phyloP scores from a whole-genome alignment of 1,140 invertebrate species.

The Aphaenogaster rudis region DNA sequence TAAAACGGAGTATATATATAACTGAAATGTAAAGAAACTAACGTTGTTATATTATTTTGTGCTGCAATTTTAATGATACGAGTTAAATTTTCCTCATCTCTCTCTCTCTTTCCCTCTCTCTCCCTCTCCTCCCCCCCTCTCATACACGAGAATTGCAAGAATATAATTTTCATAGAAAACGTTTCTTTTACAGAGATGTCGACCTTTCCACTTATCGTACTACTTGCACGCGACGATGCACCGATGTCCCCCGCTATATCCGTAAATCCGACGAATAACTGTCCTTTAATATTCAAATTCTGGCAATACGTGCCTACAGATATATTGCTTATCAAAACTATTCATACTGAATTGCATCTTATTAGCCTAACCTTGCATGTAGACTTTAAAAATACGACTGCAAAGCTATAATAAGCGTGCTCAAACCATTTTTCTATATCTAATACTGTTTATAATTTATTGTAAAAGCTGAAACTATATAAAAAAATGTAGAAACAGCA shows the following conservation, averaged over 20 bases:
- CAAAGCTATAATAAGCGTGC: neutral
- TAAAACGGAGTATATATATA: neutral
- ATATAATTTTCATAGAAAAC: constrained; percentile 63
- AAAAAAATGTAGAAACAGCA: neutral
- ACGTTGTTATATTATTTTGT: neutral
- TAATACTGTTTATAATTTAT: neutral
- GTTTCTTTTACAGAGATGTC: constrained; percentile 54
- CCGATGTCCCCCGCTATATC: constrained; percentile 6
- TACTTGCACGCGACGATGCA: constrained; percentile 36
- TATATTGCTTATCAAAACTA: constrained; percentile 12
- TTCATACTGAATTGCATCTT: constrained; percentile 22
- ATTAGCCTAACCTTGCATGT: neutral
- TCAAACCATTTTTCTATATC: neutral
- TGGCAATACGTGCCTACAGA: constrained; percentile 14
- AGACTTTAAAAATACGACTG: neutral
- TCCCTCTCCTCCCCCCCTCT: neutral
- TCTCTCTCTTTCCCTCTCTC: neutral
- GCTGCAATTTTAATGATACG: neutral
- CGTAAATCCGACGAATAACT: constrained; percentile 40
- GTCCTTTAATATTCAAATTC: constrained; percentile 20
- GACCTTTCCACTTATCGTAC: constrained; percentile 41
- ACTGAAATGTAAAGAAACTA: neutral
- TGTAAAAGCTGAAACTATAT: neutral
- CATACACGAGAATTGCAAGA: constrained; percentile 54
- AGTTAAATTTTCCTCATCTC: neutral